phyloP scores from a whole-genome alignment of 2,113 vertebrate genomes.

The Bubo blakistoni region DNA sequence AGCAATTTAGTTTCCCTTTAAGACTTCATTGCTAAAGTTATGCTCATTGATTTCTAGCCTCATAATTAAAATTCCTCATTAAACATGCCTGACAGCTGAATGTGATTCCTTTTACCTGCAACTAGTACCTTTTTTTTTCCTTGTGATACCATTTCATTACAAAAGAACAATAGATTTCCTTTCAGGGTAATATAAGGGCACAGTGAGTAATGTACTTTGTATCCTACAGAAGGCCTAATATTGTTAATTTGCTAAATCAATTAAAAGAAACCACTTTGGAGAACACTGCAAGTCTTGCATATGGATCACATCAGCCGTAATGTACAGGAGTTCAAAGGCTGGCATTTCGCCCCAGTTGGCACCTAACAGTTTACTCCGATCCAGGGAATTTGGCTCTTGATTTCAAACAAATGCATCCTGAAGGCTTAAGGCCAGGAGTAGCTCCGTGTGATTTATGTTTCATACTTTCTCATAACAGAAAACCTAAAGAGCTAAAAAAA shows the following conservation, averaged over 20 bases:
- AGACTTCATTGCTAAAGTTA: conserved; percentile 61
- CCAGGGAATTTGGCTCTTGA: conserved; percentile 78
- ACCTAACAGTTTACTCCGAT: conserved; percentile 64
- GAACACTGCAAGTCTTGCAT: conserved; percentile 34
- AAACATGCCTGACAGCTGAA: conserved; percentile 67
- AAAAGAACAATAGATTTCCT: conserved; percentile 76
- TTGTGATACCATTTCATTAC: conserved; percentile 62
- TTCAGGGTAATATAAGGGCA: conserved; percentile 65
- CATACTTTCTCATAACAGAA: conserved; percentile 75
- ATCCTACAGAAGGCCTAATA: conserved; percentile 71
- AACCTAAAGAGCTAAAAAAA: conserved; percentile 63
- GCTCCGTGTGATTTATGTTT: conserved; percentile 76
- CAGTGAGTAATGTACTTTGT: conserved; percentile 64
- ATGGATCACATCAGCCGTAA: conserved; percentile 67
- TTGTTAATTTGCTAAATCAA: conserved; percentile 78
- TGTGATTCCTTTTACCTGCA: conserved; percentile 71
- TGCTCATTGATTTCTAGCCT: conserved; percentile 63
- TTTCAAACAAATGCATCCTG: conserved; percentile 82
- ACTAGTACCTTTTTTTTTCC: conserved; percentile 43
- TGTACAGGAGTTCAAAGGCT: conserved; percentile 69
- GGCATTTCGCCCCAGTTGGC: conserved; percentile 74
- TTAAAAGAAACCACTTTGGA: conserved; percentile 76
- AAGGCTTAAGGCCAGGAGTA: conserved; percentile 73
- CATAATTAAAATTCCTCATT: conserved; percentile 72
- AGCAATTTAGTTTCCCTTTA: conserved; percentile 50